phyloP scores from a whole-genome alignment of 2,113 vertebrate species.

The Meles meles region DNA sequence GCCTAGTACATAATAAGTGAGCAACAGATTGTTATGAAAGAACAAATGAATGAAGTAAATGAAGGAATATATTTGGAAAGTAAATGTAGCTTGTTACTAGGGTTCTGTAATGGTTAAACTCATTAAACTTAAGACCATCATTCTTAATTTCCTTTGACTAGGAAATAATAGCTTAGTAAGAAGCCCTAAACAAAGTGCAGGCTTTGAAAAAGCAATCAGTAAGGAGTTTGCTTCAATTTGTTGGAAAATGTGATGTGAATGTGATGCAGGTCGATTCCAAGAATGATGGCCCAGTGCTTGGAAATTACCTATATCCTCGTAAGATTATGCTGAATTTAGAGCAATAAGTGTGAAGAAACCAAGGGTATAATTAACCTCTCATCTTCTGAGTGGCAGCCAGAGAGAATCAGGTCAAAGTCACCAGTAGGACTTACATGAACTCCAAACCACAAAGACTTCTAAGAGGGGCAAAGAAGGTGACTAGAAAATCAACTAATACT shows the following conservation, averaged over 20 bases:
- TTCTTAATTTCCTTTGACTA: not conserved
- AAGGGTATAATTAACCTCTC: not conserved
- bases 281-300: not conserved
- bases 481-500: not conserved
- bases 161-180: not conserved
- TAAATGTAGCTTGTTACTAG: not conserved
- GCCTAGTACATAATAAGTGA: not conserved
- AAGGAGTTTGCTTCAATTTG: not conserved
- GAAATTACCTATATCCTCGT: not conserved
- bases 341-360: not conserved
- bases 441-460: not conserved
- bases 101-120: not conserved
- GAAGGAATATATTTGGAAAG: not conserved
- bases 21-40: not conserved
- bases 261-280: not conserved
- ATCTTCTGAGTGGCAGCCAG: not conserved
- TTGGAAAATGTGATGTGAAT: not conserved
- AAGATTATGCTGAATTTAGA: slow-evolving; percentile 1
- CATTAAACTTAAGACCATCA: not conserved
- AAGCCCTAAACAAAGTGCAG: not conserved
- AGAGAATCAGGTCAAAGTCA: not conserved
- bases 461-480: not conserved
- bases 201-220: not conserved
- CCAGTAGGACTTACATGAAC: not conserved
- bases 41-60: slow-evolving; percentile 12